phyloP scores from a whole-genome alignment of 2,888 invertebrate genomes.

The Tromatobia lineatoria region DNA sequence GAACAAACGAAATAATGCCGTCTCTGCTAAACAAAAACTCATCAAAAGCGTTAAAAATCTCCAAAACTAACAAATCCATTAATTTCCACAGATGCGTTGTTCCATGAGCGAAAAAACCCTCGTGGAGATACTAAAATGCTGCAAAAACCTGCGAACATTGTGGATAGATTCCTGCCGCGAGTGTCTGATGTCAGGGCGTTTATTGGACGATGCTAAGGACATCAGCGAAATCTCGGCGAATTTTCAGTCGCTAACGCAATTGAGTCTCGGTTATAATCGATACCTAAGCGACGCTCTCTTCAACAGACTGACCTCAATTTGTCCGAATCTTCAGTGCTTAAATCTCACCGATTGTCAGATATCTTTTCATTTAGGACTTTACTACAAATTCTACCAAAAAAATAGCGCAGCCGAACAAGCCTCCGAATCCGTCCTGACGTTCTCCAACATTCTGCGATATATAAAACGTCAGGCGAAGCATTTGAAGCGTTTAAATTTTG shows the following conservation, averaged over 20 bases:
- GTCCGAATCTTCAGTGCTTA: constrained; percentile 88
- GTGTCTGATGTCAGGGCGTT: constrained; percentile 91
- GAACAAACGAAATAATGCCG: background rate
- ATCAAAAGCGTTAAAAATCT: background rate
- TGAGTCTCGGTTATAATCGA: constrained; percentile 89
- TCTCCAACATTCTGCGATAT: constrained; percentile 88
- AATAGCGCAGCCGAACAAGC: constrained; percentile 74
- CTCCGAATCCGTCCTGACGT: constrained; percentile 91
- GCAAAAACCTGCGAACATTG: constrained; percentile 87
- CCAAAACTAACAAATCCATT: background rate
- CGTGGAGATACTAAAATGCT: constrained; percentile 87
- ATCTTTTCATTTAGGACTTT: constrained; percentile 90
- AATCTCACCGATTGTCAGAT: constrained; percentile 90
- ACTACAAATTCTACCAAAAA: constrained; percentile 89
- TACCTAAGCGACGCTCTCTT: constrained; percentile 92
- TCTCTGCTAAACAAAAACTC: background rate
- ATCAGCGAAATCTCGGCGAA: constrained; percentile 85
- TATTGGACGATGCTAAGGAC: constrained; percentile 88
- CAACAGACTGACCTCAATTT: constrained; percentile 88
- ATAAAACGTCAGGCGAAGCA: constrained; percentile 86
- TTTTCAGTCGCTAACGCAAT: constrained; percentile 86
- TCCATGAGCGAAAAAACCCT: constrained; percentile 89
- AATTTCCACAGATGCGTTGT: constrained; percentile 84
- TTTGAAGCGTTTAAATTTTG: constrained; percentile 89
- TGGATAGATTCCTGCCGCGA: constrained; percentile 90